These are phyloP conservation scores for Coluber constrictor DNA, from an alignment of 2,797 vertebrate genomes.

Conservation along the genomic window DNA sequence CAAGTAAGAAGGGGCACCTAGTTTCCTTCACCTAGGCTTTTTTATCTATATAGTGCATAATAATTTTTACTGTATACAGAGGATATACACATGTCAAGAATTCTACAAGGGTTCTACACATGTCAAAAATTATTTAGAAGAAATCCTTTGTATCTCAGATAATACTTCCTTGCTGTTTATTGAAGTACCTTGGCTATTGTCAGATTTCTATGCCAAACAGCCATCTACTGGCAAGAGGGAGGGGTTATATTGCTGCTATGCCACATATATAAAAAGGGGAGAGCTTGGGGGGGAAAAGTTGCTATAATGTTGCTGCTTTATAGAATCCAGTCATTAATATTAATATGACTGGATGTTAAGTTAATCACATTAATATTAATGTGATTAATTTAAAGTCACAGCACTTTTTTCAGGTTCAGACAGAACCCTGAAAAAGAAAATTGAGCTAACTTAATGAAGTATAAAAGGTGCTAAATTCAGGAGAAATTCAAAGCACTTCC, in stretches of 20 bases:
- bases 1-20: slow-evolving; percentile 37
- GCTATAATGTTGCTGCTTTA: background rate
- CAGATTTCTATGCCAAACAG: background rate
- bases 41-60: slow-evolving; percentile 18
- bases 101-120: background rate
- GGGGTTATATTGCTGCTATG: background rate
- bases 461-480: background rate
- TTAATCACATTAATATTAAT: background rate
- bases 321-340: background rate
- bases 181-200: background rate
- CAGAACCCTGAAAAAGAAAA: background rate
- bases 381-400: background rate
- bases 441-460: background rate
- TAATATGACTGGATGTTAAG: background rate
- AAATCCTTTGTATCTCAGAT: background rate
- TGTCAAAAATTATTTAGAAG: background rate
- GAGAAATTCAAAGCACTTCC: background rate
- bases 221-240: background rate
- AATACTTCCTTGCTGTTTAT: background rate
- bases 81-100: background rate
- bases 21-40: slow-evolving; percentile 47
- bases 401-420: background rate
- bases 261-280: background rate
- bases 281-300: background rate
- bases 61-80: slow-evolving; percentile 30